A percentile compares a stretch with the other conserved stretches of the same genome.
Evolutionary conservation across 2,888 invertebrate species (phyloP).

Genomic region (Anthoptus insignis): DNA sequence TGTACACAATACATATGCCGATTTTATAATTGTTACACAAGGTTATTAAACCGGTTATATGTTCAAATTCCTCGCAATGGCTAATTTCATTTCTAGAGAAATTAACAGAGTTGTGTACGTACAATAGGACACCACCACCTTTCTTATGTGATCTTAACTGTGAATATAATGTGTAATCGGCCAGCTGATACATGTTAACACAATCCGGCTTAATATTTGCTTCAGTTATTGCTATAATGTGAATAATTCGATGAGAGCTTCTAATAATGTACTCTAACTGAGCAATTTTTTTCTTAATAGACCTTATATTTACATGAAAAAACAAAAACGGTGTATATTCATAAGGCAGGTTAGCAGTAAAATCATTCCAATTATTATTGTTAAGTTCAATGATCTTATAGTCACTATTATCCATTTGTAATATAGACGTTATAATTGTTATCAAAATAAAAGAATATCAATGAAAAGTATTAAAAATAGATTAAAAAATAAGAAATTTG

Average conservation of each 20-base stretch:
- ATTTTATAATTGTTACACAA: background rate
- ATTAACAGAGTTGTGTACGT: slow-evolving; percentile 20
- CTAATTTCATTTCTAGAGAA: background rate
- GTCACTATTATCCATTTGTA: background rate
- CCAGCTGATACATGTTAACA: slow-evolving; percentile 20
- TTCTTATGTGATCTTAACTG: slow-evolving; percentile 28
- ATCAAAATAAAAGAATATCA: no score
- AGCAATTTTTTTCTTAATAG: slow-evolving; percentile 32
- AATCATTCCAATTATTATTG: slow-evolving; percentile 18
- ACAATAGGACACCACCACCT: slow-evolving; percentile 37
- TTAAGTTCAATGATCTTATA: background rate
- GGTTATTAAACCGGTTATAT: slow-evolving; percentile 10
- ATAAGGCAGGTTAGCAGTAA: background rate
- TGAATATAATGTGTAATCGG: slow-evolving; percentile 33
- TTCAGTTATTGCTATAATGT: slow-evolving; percentile 39
- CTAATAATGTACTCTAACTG: slow-evolving; percentile 41
- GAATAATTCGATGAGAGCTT: slow-evolving; percentile 16
- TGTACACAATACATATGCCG: slow-evolving; percentile 33
- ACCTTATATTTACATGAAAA: slow-evolving; percentile 32
- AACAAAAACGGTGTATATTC: background rate
- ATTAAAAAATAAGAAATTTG: no score
- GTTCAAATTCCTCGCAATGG: slow-evolving; percentile 18
- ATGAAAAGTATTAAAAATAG: no score
- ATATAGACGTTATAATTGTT: no score
- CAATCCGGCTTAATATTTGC: slow-evolving; percentile 31